phyloP scores from a whole-genome alignment of 2,888 invertebrate genomes.

The Mesorhabditis belari region DNA sequence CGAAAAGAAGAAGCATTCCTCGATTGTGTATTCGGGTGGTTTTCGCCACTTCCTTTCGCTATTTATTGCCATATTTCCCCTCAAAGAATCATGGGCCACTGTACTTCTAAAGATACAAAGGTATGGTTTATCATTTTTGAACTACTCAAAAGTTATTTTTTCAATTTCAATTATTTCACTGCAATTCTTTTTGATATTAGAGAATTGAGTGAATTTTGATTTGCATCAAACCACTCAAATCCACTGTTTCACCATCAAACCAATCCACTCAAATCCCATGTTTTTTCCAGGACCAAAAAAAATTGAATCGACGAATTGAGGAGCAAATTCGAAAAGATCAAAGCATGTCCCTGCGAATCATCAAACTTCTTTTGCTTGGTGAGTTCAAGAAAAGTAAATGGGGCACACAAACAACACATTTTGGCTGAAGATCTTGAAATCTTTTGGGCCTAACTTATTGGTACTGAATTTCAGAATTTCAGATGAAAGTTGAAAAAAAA shows the following conservation, averaged over 20 bases:
- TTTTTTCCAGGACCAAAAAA: conserved; percentile 30
- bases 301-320: conserved; percentile 49
- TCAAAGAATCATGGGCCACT: conserved; percentile 48
- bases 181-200: too few relatives aligned
- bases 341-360: conserved; percentile 49
- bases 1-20: too few relatives aligned
- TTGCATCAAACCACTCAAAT: too few relatives aligned
- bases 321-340: conserved; percentile 53
- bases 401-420: too few relatives aligned
- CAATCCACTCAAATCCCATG: too few relatives aligned
- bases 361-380: conserved; percentile 52
- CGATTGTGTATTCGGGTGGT: neutral
- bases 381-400: too few relatives aligned
- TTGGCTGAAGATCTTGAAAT: too few relatives aligned
- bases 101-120: conserved; percentile 51
- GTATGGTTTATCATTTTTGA: conserved; percentile 13
- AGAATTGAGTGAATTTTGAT: too few relatives aligned
- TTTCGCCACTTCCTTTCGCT: conserved; percentile 1
- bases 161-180: neutral
- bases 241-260: too few relatives aligned
- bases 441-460: too few relatives aligned
- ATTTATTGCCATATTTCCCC: neutral
- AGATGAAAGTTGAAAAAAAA: too few relatives aligned
- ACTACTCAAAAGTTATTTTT: neutral
- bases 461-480: too few relatives aligned